A percentile compares a stretch with the other conserved stretches of the same genome.
These are phyloP conservation scores for Pachypsylla venusta DNA, from an alignment of 1,140 invertebrate species.

Conservation along the genomic window DNA sequence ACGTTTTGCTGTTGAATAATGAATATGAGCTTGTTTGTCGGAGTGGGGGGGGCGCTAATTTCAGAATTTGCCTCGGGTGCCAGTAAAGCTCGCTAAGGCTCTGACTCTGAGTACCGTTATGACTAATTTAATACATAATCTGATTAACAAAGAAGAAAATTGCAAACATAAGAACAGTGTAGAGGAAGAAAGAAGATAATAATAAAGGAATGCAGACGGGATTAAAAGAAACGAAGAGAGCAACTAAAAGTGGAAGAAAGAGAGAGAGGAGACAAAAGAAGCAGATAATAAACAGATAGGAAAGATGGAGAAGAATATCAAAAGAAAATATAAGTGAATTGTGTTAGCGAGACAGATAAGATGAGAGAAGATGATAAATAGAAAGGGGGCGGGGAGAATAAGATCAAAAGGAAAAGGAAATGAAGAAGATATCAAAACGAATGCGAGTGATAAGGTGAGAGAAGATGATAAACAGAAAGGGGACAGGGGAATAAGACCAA, in stretches of 20 bases:
- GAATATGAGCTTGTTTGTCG: background rate
- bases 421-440: background rate
- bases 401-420: background rate
- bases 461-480: background rate
- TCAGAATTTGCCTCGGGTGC: background rate
- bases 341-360: background rate
- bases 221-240: constrained; percentile 2
- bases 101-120: too few relatives aligned
- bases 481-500: background rate
- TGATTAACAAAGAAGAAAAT: constrained; percentile 10
- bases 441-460: background rate
- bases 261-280: constrained; percentile 10
- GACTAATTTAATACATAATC: too few relatives aligned
- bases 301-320: constrained; percentile 2
- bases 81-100: too few relatives aligned
- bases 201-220: constrained; percentile 3
- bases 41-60: background rate
- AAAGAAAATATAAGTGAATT: background rate
- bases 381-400: background rate
- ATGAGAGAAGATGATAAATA: background rate
- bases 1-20: too few relatives aligned
- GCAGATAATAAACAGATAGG: background rate
- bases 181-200: background rate
- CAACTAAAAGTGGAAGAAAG: constrained; percentile 9
- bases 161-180: constrained; percentile 1